A percentile compares a stretch with the other conserved stretches of the same genome.
phyloP scores from a whole-genome alignment of 2,888 invertebrate genomes.

The Eledone cirrhosa region DNA sequence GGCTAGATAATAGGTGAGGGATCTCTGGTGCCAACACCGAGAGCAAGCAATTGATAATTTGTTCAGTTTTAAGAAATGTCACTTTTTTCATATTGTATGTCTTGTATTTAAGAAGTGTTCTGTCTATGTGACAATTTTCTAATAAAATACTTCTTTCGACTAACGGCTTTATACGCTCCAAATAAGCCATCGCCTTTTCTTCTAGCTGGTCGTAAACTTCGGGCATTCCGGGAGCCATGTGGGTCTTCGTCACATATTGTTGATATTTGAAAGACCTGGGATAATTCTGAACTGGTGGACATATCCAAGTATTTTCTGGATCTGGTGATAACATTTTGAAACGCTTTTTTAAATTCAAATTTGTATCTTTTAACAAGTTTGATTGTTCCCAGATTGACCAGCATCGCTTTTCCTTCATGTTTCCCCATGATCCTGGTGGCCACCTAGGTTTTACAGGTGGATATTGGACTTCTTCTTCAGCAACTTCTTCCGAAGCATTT shows the following conservation, averaged over 20 bases:
- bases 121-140: constrained; percentile 29
- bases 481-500: not conserved
- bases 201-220: constrained; percentile 69
- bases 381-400: constrained; percentile 54
- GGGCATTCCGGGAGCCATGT: constrained; percentile 75
- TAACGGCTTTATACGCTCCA: constrained; percentile 70
- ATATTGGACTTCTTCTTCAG: constrained; percentile 45
- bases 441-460: constrained; percentile 59
- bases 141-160: constrained; percentile 73
- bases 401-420: constrained; percentile 46
- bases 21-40: constrained; percentile 37
- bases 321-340: constrained; percentile 43
- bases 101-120: constrained; percentile 17
- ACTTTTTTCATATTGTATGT: constrained; percentile 25
- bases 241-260: constrained; percentile 82
- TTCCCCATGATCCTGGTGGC: constrained; percentile 59
- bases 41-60: constrained; percentile 36
- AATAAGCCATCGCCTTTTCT: constrained; percentile 53
- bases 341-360: constrained; percentile 44
- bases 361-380: constrained; percentile 37
- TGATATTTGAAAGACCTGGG: constrained; percentile 72
- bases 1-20: constrained; percentile 53
- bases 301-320: constrained; percentile 28
- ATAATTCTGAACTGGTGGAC: constrained; percentile 29
- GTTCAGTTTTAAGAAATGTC: constrained; percentile 15